Percentiles rank a stretch among this genome's conserved stretches.
Conservation (phyloP, 1,140 invertebrate species). For the Drosophila rufa region DNA sequence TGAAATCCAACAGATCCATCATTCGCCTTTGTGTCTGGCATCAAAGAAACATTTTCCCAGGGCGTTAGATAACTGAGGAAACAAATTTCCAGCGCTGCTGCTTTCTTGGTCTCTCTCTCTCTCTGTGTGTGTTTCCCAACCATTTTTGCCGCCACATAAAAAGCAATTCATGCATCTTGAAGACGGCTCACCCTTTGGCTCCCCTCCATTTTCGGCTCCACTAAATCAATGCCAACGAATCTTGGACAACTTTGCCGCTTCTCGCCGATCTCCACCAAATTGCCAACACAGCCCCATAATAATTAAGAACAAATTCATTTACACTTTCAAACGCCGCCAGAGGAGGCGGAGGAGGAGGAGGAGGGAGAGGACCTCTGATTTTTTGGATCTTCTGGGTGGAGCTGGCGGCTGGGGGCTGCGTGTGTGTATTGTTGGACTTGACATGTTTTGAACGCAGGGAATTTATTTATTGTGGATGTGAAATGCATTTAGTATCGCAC, state of each 20-base stretch:
- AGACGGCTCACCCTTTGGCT: constrained; percentile 57
- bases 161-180: constrained; percentile 65
- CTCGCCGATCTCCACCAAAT: constrained; percentile 44
- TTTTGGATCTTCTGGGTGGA: constrained; percentile 9
- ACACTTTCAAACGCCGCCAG: constrained; percentile 67
- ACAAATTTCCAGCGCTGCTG: constrained; percentile 59
- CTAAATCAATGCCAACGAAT: constrained; percentile 75
- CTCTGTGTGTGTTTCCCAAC: constrained; percentile 12
- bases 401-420: constrained; percentile 5
- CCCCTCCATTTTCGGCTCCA: constrained; percentile 41
- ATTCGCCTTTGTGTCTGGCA: constrained; percentile 50
- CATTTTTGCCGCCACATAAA: constrained; percentile 76
- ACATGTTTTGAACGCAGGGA: constrained; percentile 75
- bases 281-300: constrained; percentile 66
- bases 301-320: constrained; percentile 84
- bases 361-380: constrained; percentile 14
- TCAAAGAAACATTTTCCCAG: constrained; percentile 78
- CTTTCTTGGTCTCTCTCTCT: constrained; percentile 6
- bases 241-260: constrained; percentile 41
- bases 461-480: constrained; percentile 69
- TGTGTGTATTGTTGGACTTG: constrained; percentile 62
- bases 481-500: constrained; percentile 64
- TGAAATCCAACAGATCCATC: constrained; percentile 51
- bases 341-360: constrained; percentile 13
- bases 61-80: constrained; percentile 52